Base-by-base conservation (phyloP, 2,113 vertebrate genomes). In the Nothobranchius kuhntae region DNA sequence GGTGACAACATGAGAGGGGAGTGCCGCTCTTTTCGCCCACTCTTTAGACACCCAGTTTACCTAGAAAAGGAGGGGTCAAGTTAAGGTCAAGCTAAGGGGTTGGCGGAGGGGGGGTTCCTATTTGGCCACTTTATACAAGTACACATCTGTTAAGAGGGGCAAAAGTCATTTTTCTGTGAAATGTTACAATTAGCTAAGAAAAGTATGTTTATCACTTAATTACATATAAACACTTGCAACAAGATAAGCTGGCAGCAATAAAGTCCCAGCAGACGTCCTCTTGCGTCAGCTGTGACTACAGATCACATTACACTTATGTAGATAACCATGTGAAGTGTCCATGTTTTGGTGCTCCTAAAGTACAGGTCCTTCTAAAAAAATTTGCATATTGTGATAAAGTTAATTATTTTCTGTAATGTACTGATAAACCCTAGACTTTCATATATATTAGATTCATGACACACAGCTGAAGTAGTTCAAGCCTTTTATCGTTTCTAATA, bases 1-100 rank as follows among this genome's bases (percentile, higher is more conserved):
- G 78, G 97, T 99, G 84, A 98, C 97, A 52, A 99, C 97, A 2
- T 99, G 97, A 7, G 97, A 99, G 63, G 97, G 97, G 57, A 99
- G 93, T 0, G 96, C 97, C 0, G 97, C 97, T 0, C 97, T 93
- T 68, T 96, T 96, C 0, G 97, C 97, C 97, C 97, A 99, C 63
- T 99, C 97, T 62, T 93, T 93, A 52, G 97, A 98, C 66, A 99
- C 79, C 97, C 97, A 98, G 77, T 57, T 96, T 35, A 93, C 95
- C 96, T 98, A 61, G 0, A 12, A 71, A 50, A 6, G 17, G 2
- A 30, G 42, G n/a, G 7, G 40, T 46, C 50, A 26, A 61, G 14
- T 14, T 30, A 30, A 30, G 30, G 30, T 30, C 30, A 30, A 30
- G 30, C 3, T 30, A 30, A 30, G 30, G 30, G 30, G 30, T 30